Percentiles rank a stretch among this genome's conserved stretches.
phyloP scores from a whole-genome alignment of 2,113 vertebrate species.

The Oryzias melastigma region DNA sequence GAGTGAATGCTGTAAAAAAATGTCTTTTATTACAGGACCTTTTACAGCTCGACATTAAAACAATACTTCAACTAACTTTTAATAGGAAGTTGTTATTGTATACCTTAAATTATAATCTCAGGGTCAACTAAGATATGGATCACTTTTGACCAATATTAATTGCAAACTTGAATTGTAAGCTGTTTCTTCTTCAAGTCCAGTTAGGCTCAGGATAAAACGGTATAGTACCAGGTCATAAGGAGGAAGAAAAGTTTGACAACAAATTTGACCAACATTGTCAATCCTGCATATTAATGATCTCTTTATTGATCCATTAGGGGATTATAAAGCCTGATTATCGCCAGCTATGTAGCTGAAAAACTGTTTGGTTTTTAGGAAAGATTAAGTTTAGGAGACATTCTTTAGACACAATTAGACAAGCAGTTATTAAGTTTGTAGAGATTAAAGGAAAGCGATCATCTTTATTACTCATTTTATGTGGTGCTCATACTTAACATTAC shows the following conservation, averaged over 20 bases:
- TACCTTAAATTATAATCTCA: conserved; percentile 52
- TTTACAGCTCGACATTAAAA: conserved; percentile 70
- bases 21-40: conserved; percentile 60
- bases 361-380: too few relatives aligned
- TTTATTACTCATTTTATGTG: too few relatives aligned
- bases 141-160: conserved; percentile 26
- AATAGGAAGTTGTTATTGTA: conserved; percentile 45
- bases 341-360: too few relatives aligned
- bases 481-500: too few relatives aligned
- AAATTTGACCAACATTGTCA: neutral
- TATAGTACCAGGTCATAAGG: conserved; percentile 6
- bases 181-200: conserved; percentile 44
- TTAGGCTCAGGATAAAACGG: conserved; percentile 37
- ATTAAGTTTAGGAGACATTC: too few relatives aligned
- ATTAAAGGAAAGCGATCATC: neutral
- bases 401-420: neutral
- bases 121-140: conserved; percentile 51
- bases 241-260: conserved; percentile 3
- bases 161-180: neutral
- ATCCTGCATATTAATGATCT: too few relatives aligned
- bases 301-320: too few relatives aligned
- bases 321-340: too few relatives aligned
- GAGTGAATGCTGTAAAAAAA: conserved; percentile 75
- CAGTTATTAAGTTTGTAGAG: conserved; percentile 5
- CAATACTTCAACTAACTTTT: conserved; percentile 53